Evolutionary conservation across 2,888 invertebrate genomes (phyloP), one percentile per base, ranked within the genome.

Genomic region (Hydrotaea cyrtoneurina): DNA sequence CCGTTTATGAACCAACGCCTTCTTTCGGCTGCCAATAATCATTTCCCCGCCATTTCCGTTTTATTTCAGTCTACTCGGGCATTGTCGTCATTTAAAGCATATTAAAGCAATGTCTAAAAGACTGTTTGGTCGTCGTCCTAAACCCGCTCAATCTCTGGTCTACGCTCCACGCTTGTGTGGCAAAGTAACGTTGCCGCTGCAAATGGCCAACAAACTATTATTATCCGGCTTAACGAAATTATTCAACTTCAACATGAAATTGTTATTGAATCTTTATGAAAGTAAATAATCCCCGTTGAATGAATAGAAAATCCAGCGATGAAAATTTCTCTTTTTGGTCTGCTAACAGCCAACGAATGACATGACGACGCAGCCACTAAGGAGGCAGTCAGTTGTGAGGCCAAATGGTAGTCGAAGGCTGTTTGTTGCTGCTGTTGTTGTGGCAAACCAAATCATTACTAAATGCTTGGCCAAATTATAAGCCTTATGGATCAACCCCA

Each of bases 221-320:
- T 80, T 83, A 75, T 21, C 13, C 57, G 76, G 85, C 88, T 87
- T 86, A 82, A 85, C 86, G 86, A 88, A 89, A 90, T 90, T 84
- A 87, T 89, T 72, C 64, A 50, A 69, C 36, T 62, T 78, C 59
- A 78, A 59, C 86, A 78, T 66, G 86, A 89, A 88, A 89, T 88
- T 88, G 88, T 88, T 91, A 91, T 91, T 91, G 91, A 91, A 91
- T 91, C 88, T 89, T 88, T 84, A 85, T 87, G 83, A 87, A 86
- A 89, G 89, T 89, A 90, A 90, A 90, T 91, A 91, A 91, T 91
- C 91, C 91, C 86, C 87, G 88, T 87, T 90, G 89, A 91, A 90
- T 89, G 88, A 89, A 88, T 87, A 88, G 86, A 86, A 89, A 90
- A 90, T 88, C 89, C 86, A 26, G 71, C 80, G 82, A 73, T 85